Evolutionary conservation across 1,140 invertebrate genomes (phyloP).

Genomic region (Scaptomyza pallida): DNA sequence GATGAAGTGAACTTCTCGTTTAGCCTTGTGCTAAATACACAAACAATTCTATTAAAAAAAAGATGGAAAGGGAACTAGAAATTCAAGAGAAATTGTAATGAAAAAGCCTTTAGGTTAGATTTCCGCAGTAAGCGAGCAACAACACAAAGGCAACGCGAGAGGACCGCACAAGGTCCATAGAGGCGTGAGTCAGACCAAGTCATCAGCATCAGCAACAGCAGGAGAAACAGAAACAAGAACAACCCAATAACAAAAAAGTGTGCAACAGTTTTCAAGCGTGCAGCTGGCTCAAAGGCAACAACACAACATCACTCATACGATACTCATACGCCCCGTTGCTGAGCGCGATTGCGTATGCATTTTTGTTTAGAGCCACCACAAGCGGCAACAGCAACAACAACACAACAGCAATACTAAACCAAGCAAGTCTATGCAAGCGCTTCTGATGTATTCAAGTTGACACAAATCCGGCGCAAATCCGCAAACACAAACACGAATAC

Average conservation of each 20-base stretch:
- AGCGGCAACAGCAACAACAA: slow-evolving; percentile 38
- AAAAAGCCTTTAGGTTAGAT: slow-evolving; percentile 80
- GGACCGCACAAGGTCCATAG: slow-evolving; percentile 17
- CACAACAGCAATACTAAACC: slow-evolving; percentile 48
- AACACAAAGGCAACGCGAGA: slow-evolving; percentile 65
- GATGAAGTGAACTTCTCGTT: slow-evolving; percentile 26
- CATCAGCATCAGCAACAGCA: slow-evolving; percentile 18
- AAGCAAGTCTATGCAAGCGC: slow-evolving; percentile 78
- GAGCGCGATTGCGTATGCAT: slow-evolving; percentile 71
- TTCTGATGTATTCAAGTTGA: slow-evolving; percentile 82
- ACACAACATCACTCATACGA: slow-evolving; percentile 26
- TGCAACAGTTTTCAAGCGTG: slow-evolving; percentile 65
- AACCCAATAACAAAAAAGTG: slow-evolving; percentile 52
- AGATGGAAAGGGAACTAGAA: not conserved
- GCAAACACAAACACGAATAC: slow-evolving; percentile 56
- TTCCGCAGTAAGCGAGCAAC: slow-evolving; percentile 48
- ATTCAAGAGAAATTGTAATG: slow-evolving; percentile 65
- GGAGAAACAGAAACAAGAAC: not conserved
- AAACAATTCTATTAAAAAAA: slow-evolving; percentile 68
- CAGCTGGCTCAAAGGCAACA: slow-evolving; percentile 50
- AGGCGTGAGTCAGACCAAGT: slow-evolving; percentile 32
- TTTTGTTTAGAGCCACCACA: slow-evolving; percentile 64
- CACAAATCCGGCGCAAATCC: slow-evolving; percentile 82
- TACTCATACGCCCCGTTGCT: slow-evolving; percentile 70
- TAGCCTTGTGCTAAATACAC: slow-evolving; percentile 70